Base-by-base conservation (phyloP, 1,140 invertebrate species). In the Microplitis mediator region DNA sequence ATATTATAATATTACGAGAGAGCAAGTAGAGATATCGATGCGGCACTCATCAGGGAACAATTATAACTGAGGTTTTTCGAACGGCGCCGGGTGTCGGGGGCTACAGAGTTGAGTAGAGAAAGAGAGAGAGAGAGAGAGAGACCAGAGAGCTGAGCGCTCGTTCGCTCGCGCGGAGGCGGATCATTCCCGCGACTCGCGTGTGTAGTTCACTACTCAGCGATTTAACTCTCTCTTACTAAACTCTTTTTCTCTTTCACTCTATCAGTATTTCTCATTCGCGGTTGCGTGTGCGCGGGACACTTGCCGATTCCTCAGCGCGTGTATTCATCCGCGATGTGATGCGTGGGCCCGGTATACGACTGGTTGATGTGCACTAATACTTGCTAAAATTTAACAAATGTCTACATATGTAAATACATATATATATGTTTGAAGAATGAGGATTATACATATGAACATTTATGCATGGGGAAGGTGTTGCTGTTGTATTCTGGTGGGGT, bases 41-140 rank as follows among this genome's bases (percentile, higher is more conserved):
- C 36, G 60, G 58, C 72, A 69, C 66, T 83, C 79, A 78, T 79
- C 83, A 80, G 80, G 81, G 78, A 85, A 87, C 86, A 87, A 87
- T 87, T 87, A 87, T 87, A 86, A 87, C 86, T 87, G 86, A 87
- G 84, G 81, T 85, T 87, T 87, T 86, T 86, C 84, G 71, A 75
- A 75, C 67, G 66, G 67, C 61, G 68, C 60, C 69, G 65, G 72
- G 62, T 65, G 69, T 74, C 72, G 63, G 75, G 78, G 76, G 60
- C 74, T 66, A 52, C 74, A 67, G 50, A 45, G 8, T 11, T 45
- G 6, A 45, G 39, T 9, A 39, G 9, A 45, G 39, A 45, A 11
- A 45, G 39, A 45, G 39, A 45, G 39, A 45, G 39, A 45, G 36
- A 39, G 39, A 45, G 39, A 45, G 6, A 11, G 8, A 45, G 39